Percentiles rank a stretch among this genome's conserved stretches.
phyloP scores from a whole-genome alignment of 1,140 invertebrate genomes.

The Diachasma alloeum region DNA sequence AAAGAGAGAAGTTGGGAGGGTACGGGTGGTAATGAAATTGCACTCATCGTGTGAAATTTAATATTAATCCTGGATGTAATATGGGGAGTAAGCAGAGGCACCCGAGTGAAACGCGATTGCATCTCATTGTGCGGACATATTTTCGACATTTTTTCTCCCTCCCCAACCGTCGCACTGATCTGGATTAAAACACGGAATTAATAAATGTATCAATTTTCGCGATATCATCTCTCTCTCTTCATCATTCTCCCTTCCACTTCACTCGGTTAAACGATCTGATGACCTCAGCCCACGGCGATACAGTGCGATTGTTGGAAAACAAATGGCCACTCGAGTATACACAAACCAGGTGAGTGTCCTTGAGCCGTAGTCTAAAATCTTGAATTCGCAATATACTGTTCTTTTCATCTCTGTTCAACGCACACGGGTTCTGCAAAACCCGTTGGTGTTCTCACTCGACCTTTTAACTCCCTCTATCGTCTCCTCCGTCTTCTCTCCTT shows the following conservation, averaged over 20 bases:
- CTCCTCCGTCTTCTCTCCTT: conserved; percentile 13
- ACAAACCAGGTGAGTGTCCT: conserved; percentile 15
- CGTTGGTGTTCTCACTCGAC: neutral
- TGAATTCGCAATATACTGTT: conserved; percentile 36
- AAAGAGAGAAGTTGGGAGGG: conserved; percentile 25
- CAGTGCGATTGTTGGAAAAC: neutral
- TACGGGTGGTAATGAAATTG: conserved; percentile 58
- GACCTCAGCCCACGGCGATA: neutral
- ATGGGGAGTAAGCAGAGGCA: conserved; percentile 48
- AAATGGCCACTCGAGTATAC: neutral
- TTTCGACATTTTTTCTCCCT: neutral
- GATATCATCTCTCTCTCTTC: neutral
- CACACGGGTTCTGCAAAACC: neutral
- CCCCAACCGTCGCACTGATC: neutral
- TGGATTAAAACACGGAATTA: neutral
- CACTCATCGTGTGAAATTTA: conserved; percentile 62
- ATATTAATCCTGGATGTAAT: conserved; percentile 61
- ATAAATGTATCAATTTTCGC: neutral
- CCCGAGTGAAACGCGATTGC: conserved; percentile 43
- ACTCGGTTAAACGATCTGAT: neutral
- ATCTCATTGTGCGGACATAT: neutral
- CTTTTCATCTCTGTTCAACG: conserved; percentile 29
- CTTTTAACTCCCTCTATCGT: conserved; percentile 20
- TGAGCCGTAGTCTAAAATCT: conserved; percentile 34
- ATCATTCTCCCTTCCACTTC: neutral